Evolutionary conservation across 1,140 invertebrate species (phyloP), one percentile per base, ranked within the genome.

Genomic region (Musca domestica): DNA sequence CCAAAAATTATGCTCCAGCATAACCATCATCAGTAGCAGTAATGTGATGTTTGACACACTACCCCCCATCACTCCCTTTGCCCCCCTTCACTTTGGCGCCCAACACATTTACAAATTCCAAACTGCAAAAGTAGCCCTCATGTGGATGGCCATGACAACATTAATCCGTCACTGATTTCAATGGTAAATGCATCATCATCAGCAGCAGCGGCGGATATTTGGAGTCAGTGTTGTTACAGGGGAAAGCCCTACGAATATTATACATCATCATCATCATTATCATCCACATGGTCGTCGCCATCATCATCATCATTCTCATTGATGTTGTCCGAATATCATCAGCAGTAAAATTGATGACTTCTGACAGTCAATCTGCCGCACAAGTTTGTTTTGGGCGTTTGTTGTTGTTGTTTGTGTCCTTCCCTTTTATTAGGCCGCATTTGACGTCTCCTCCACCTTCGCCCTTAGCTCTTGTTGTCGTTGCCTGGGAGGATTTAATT

Each of bases 101-200:
- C 49, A 52, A 20, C 49, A 52, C 19, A 20, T 12, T 52, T 23
- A 22, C 6, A 52, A 23, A 52, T 20, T 23, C 12, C 23, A 52
- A n/a, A 23, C 51, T 52, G 9, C 56, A 82, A 83, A n/a, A 41
- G 6, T 41, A 41, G 34, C 34, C 34, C 34, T 41, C 34, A 41
- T 41, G 67, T 83, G 83, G 66, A 76, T 82, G 65, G 74, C 65
- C 41, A 76, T 19, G 25, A 65, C 63, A 65, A 48, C 41, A 30
- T 48, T 51, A 65, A 51, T 65, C 48, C 46, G 48, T 25, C 41
- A 65, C 23, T 30, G 48, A 23, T 47, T 48, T 48, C 23, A 65
- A 65, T 46, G 46, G 63, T 20, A 48, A 51, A 27, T 48, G 23
- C 63, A 65, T 23, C 63, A 65, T 23, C 63, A 47, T n/a, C n/a